Conservation (phyloP, 2,113 vertebrate genomes). For the Lates calcarifer region DNA sequence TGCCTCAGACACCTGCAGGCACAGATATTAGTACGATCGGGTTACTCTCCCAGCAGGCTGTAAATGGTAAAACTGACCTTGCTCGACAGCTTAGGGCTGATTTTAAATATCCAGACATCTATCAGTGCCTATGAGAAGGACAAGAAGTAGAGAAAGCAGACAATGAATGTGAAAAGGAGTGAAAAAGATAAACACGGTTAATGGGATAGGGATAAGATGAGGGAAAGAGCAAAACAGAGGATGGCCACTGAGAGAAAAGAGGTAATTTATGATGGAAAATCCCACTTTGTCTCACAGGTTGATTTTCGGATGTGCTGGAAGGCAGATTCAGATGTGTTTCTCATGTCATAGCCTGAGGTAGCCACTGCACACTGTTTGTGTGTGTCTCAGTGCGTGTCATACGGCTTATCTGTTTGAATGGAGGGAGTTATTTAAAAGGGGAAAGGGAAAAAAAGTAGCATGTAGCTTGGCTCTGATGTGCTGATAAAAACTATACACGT, state of each 20-base stretch:
- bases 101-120: slow-evolving; percentile 47
- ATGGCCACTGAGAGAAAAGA: slow-evolving; percentile 44
- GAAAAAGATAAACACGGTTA: slow-evolving; percentile 46
- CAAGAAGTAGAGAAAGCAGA: slow-evolving; percentile 19
- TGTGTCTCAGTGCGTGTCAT: slow-evolving; percentile 42
- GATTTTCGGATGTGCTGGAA: slow-evolving; percentile 57
- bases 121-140: slow-evolving; percentile 30
- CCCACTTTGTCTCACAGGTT: slow-evolving; percentile 57
- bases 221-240: slow-evolving; percentile 20
- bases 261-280: slow-evolving; percentile 76
- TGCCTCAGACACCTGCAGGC: slow-evolving; percentile 54
- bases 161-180: slow-evolving; percentile 44
- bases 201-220: slow-evolving; percentile 34
- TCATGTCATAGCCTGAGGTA: slow-evolving; percentile 41
- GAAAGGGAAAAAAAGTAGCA: slow-evolving; percentile 34
- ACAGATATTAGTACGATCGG: slow-evolving; percentile 51
- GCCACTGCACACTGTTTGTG: slow-evolving; percentile 49
- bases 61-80: slow-evolving; percentile 58
- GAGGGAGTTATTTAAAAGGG: slow-evolving; percentile 34
- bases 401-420: slow-evolving; percentile 50
- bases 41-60: slow-evolving; percentile 46
- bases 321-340: slow-evolving; percentile 46
- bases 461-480: slow-evolving; percentile 43
- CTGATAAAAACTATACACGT: slow-evolving; percentile 68
- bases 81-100: slow-evolving; percentile 32